Percentiles rank a stretch among this genome's conserved stretches.
These are phyloP conservation scores for Nematopogon swammerdamellus DNA, from an alignment of 2,888 invertebrate genomes.

Conservation along the genomic window DNA sequence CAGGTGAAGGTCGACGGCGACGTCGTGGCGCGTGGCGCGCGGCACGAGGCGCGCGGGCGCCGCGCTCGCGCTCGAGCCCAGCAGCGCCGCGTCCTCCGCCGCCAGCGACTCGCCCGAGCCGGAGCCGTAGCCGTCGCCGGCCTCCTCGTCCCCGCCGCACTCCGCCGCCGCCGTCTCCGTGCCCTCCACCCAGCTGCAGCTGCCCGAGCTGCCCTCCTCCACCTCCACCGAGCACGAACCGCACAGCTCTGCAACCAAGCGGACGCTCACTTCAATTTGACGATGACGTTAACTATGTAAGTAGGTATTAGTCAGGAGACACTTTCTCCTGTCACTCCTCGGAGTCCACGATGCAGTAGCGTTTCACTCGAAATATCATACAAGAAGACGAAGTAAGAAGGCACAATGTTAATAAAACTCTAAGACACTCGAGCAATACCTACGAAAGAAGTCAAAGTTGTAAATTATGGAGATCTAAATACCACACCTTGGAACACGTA, in stretches of 20 bases:
- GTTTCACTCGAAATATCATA: too few species aligned
- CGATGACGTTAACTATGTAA: too few species aligned
- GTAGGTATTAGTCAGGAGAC: too few species aligned
- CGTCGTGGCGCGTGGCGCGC: conserved; percentile 38
- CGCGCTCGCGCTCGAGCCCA: conserved; percentile 6
- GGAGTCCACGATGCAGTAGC: too few species aligned
- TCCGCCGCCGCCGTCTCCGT: conserved; percentile 48
- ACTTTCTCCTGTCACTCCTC: too few species aligned
- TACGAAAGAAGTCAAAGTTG: background rate
- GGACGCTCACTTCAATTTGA: conserved; percentile 1
- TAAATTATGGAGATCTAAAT: background rate
- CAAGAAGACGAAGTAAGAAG: too few species aligned
- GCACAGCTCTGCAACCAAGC: conserved; percentile 40
- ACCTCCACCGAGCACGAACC: conserved; percentile 45
- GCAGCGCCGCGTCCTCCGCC: conserved; percentile 24
- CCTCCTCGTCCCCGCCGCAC: conserved; percentile 53
- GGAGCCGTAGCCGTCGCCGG: conserved; percentile 43
- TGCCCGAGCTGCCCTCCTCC: conserved; percentile 36
- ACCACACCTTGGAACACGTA: background rate
- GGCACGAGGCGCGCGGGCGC: conserved; percentile 18
- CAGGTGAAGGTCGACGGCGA: conserved; percentile 46
- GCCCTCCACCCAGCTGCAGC: conserved; percentile 46
- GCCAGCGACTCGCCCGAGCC: conserved; percentile 52
- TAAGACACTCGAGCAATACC: background rate
- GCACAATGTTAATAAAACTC: too few species aligned